Conservation (phyloP, 2,113 vertebrate species). For the Callipepla californica region DNA sequence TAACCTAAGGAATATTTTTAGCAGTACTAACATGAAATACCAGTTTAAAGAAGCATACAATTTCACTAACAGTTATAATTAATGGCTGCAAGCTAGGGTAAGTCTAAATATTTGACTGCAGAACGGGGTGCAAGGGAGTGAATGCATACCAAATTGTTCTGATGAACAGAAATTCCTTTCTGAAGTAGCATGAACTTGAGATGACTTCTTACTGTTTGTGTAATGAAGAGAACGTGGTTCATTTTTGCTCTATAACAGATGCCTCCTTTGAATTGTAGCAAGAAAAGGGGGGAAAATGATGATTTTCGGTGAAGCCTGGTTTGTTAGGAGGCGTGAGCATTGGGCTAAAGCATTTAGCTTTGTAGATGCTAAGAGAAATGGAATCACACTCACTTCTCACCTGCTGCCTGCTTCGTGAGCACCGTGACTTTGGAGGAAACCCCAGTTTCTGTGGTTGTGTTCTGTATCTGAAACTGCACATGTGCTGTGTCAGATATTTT, state of each 20-base stretch:
- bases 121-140: neutral
- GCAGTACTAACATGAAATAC: neutral
- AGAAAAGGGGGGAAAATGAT: constrained; percentile 30
- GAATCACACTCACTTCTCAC: constrained; percentile 30
- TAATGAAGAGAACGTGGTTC: constrained; percentile 43
- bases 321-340: constrained; percentile 57
- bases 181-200: constrained; percentile 59
- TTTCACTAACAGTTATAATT: neutral
- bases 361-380: constrained; percentile 20
- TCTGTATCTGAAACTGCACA: constrained; percentile 1
- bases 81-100: constrained; percentile 20
- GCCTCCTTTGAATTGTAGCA: constrained; percentile 58
- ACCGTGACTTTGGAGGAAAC: neutral
- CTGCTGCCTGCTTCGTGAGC: neutral
- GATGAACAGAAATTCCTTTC: constrained; percentile 58
- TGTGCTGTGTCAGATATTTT: constrained; percentile 56
- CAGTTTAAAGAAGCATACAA: neutral
- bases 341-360: constrained; percentile 54
- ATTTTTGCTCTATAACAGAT: constrained; percentile 59
- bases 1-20: neutral
- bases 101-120: constrained; percentile 15
- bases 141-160: constrained; percentile 36
- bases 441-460: constrained; percentile 4
- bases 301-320: constrained; percentile 59
- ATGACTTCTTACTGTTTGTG: constrained; percentile 43